These are phyloP conservation scores for Epinephelus fuscoguttatus DNA, from an alignment of 2,113 vertebrate species.

Conservation along the genomic window DNA sequence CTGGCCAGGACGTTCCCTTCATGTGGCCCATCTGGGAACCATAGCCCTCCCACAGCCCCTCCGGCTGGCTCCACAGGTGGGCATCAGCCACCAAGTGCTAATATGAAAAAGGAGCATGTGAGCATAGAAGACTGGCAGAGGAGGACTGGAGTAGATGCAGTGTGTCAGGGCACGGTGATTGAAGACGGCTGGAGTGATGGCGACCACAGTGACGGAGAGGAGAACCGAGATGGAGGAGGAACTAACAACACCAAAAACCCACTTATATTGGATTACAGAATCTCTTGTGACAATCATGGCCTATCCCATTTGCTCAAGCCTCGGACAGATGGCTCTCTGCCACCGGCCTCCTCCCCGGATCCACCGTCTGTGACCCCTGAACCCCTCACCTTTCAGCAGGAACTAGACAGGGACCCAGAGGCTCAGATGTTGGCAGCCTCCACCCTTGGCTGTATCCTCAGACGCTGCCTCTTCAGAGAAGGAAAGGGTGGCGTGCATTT, in stretches of 20 bases:
- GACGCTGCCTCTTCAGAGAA: conserved; percentile 90
- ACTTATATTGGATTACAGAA: conserved; percentile 66
- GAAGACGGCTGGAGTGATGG: conserved; percentile 86
- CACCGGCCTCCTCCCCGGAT: conserved; percentile 78
- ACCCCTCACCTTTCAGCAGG: conserved; percentile 86
- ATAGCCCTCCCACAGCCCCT: conserved; percentile 15
- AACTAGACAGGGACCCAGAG: conserved; percentile 89
- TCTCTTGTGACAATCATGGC: conserved; percentile 85
- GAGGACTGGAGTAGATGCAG: conserved; percentile 62
- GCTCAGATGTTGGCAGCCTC: conserved; percentile 84
- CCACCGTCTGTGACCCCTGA: conserved; percentile 81
- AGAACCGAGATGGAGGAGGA: conserved; percentile 75
- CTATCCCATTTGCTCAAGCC: conserved; percentile 84
- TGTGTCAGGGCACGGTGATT: conserved; percentile 78
- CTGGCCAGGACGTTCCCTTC: conserved; percentile 84
- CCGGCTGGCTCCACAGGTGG: conserved; percentile 25
- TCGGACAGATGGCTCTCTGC: conserved; percentile 74
- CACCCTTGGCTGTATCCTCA: conserved; percentile 88
- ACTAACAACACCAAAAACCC: conserved; percentile 37
- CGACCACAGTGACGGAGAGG: conserved; percentile 84
- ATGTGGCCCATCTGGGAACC: conserved; percentile 42
- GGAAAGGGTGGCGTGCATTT: conserved; percentile 90
- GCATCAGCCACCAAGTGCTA: conserved; percentile 32
- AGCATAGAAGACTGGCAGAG: conserved; percentile 70
- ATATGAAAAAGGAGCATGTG: conserved; percentile 78